These are phyloP conservation scores for Amphiura filiformis DNA, from an alignment of 35 echinoderm and acorn worm genomes.

Conservation along the genomic window DNA sequence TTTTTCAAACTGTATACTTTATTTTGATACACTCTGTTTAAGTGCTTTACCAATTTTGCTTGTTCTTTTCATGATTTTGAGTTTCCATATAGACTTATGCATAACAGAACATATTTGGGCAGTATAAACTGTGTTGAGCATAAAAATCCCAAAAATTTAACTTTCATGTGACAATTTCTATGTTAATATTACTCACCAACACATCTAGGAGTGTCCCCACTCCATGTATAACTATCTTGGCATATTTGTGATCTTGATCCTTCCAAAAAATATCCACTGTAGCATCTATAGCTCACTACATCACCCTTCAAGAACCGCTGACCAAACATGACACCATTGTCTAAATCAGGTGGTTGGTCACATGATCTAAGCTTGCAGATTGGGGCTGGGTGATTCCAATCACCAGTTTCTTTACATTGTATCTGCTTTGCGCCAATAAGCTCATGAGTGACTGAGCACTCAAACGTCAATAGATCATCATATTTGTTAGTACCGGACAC, in stretches of 20 bases:
- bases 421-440: conserved; percentile 35
- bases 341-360: conserved; percentile 28
- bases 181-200: conserved; percentile 55
- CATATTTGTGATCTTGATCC: conserved; percentile 42
- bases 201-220: conserved; percentile 22
- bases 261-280: conserved; percentile 22
- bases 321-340: conserved; percentile 51
- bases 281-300: conserved; percentile 49
- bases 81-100: too few species aligned
- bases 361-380: conserved; percentile 47
- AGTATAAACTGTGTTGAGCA: too few species aligned
- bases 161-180: too few species aligned
- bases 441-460: conserved; percentile 6
- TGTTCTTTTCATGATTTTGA: too few species aligned
- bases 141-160: too few species aligned
- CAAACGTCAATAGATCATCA: conserved; percentile 28
- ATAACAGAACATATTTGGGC: too few species aligned
- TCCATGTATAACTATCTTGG: conserved; percentile 46
- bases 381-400: conserved; percentile 47
- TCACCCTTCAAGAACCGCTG: conserved; percentile 39
- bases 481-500: conserved; percentile 28
- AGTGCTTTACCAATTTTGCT: too few species aligned
- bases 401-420: conserved; percentile 38
- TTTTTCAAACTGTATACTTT: too few species aligned
- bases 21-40: too few species aligned